These are phyloP conservation scores for Dynastes tityus DNA, from an alignment of 2,888 invertebrate species.

Conservation along the genomic window DNA sequence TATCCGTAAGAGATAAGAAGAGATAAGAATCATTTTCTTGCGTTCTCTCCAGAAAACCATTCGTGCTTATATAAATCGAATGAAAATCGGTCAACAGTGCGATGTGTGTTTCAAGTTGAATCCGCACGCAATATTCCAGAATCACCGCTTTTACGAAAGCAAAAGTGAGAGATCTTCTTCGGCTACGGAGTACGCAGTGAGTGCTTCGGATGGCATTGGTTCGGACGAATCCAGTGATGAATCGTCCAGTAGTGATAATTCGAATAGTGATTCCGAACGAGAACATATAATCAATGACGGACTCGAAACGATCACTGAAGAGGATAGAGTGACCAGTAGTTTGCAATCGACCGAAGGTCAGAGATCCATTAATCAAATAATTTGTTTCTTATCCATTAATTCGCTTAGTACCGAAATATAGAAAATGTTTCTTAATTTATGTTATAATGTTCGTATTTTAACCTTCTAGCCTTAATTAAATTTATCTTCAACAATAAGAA, in stretches of 20 bases:
- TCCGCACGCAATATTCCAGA: constrained; percentile 50
- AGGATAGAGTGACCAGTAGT: constrained; percentile 65
- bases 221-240: constrained; percentile 54
- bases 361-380: constrained; percentile 51
- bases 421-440: constrained; percentile 1
- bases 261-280: constrained; percentile 62
- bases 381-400: constrained; percentile 7
- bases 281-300: constrained; percentile 65
- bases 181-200: constrained; percentile 54
- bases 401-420: no score
- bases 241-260: constrained; percentile 57
- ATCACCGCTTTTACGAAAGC: constrained; percentile 45
- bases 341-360: constrained; percentile 55
- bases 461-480: no score
- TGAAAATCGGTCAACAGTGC: constrained; percentile 58
- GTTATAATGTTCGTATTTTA: no score
- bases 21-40: constrained; percentile 29
- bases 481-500: no score
- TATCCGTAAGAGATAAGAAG: no score
- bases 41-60: neutral
- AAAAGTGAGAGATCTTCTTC: constrained; percentile 55
- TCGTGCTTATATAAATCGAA: constrained; percentile 25
- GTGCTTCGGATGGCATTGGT: constrained; percentile 56
- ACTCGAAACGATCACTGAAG: constrained; percentile 69
- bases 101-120: constrained; percentile 59